Percentiles rank a stretch among this genome's conserved stretches.
Conservation (phyloP, 2,797 vertebrate genomes). For the Diplodus sargus region DNA sequence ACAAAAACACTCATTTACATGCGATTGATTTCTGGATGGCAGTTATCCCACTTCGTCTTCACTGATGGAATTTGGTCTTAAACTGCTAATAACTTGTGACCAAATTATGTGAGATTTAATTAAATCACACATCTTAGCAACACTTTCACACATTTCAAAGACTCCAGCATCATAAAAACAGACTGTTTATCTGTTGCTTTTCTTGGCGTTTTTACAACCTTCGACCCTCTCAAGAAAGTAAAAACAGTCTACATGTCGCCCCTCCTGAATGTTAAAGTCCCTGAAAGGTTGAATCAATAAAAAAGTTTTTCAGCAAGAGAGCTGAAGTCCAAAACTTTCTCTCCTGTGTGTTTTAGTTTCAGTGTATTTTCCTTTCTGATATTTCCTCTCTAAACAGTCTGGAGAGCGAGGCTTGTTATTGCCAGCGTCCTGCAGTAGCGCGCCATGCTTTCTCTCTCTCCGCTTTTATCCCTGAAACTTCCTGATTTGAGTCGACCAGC, state of each 20-base stretch:
- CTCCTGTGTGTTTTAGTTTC: background rate
- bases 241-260: no score
- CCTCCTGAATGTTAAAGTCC: background rate
- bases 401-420: background rate
- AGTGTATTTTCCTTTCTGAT: background rate
- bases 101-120: background rate
- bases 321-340: background rate
- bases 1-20: background rate
- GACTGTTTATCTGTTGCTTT: background rate
- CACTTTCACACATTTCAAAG: background rate
- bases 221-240: background rate
- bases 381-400: background rate
- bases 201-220: background rate
- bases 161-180: background rate
- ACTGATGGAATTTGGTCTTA: background rate
- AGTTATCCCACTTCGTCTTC: background rate
- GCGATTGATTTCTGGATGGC: background rate
- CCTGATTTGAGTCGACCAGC: slow-evolving; percentile 1
- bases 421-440: background rate
- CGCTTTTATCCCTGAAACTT: background rate
- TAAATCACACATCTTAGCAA: background rate
- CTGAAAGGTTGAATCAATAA: background rate
- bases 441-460: background rate
- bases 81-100: slow-evolving; percentile 1
- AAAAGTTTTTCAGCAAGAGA: background rate